Percentiles rank a stretch among this genome's conserved stretches.
Evolutionary conservation across 2,797 vertebrate genomes (phyloP).

Genomic region (Chloroceryle amazona): DNA sequence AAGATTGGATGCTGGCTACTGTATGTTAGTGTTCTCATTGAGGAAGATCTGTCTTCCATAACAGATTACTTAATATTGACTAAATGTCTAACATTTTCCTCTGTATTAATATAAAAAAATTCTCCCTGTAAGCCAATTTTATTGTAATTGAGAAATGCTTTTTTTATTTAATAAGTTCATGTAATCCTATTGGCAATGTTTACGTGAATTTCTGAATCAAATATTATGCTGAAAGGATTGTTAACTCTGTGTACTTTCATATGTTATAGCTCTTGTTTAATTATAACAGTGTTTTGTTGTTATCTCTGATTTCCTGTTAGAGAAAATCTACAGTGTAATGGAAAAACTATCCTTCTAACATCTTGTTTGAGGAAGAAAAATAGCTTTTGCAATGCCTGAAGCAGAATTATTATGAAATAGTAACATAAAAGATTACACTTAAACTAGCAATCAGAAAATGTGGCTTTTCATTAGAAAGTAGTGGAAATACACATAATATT

Average conservation of each 20-base stretch:
- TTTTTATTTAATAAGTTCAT: not conserved
- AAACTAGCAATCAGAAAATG: not conserved
- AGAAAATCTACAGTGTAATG: not conserved
- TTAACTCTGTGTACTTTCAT: not conserved
- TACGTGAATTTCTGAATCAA: conserved; percentile 30
- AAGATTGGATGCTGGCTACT: not conserved
- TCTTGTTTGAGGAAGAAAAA: conserved; percentile 7
- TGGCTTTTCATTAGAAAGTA: not conserved
- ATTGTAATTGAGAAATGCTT: not conserved
- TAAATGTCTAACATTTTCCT: not conserved
- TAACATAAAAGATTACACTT: not conserved
- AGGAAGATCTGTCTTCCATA: not conserved
- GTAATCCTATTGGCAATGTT: conserved; percentile 11
- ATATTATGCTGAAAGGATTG: not conserved
- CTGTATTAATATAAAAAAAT: not conserved
- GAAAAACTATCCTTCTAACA: not conserved
- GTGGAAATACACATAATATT: not conserved
- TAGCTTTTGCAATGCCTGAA: not conserved
- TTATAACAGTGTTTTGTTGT: conserved; percentile 5
- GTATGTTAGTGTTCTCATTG: not conserved
- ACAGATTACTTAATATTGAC: not conserved
- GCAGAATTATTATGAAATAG: not conserved
- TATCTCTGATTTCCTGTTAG: not conserved
- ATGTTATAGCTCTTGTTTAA: conserved; percentile 16
- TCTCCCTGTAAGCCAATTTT: not conserved